Percentiles rank a stretch among this genome's conserved stretches.
phyloP scores from a whole-genome alignment of 1,140 invertebrate species.

The Panulirus ornatus region DNA sequence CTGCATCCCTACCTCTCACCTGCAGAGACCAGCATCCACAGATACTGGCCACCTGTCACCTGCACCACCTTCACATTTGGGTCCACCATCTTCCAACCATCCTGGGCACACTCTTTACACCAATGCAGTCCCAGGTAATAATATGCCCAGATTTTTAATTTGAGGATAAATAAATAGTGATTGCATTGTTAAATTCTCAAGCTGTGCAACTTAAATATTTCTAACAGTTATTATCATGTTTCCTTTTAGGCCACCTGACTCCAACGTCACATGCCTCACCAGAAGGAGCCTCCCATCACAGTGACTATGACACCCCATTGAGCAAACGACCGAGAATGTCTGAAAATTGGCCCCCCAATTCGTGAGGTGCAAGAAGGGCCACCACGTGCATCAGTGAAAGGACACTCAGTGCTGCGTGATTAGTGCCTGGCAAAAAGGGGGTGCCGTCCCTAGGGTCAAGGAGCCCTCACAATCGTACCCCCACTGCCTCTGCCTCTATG shows the following conservation, averaged over 20 bases:
- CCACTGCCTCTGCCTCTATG: slow-evolving; percentile 55
- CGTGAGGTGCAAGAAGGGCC: slow-evolving; percentile 63
- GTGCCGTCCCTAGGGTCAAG: slow-evolving; percentile 47
- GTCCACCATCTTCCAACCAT: slow-evolving; percentile 40
- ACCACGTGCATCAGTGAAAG: slow-evolving; percentile 56
- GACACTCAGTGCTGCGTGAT: slow-evolving; percentile 57
- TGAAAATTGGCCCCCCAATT: slow-evolving; percentile 92
- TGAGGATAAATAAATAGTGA: background rate
- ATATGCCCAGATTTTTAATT: background rate
- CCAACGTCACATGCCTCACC: slow-evolving; percentile 88
- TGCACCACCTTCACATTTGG: slow-evolving; percentile 79
- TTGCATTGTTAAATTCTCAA: background rate
- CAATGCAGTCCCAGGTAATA: slow-evolving; percentile 56
- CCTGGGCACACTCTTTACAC: slow-evolving; percentile 55
- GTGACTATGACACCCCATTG: slow-evolving; percentile 89
- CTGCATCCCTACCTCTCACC: slow-evolving; percentile 77
- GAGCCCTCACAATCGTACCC: slow-evolving; percentile 53
- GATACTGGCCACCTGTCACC: slow-evolving; percentile 83
- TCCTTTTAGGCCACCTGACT: slow-evolving; percentile 84
- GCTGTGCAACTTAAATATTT: background rate
- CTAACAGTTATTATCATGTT: slow-evolving; percentile 77
- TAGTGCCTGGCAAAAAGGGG: slow-evolving; percentile 49
- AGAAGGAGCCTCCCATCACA: slow-evolving; percentile 80
- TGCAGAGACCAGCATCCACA: slow-evolving; percentile 60
- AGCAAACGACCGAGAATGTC: slow-evolving; percentile 89